Evolutionary conservation across 2,888 invertebrate genomes (phyloP).

Genomic region (Drosophila ochracea): DNA sequence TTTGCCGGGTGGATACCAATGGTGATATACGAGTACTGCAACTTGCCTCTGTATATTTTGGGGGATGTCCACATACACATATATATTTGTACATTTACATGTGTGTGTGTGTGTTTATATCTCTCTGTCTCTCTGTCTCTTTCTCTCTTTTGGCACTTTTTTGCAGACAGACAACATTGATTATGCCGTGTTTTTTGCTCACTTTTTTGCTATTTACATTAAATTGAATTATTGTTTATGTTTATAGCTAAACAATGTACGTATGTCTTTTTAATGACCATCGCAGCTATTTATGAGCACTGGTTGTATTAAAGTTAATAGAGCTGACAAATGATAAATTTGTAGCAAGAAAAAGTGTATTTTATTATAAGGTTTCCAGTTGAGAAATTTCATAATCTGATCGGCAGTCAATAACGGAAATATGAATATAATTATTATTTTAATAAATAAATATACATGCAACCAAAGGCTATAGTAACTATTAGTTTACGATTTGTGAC

Average conservation of each 20-base stretch:
- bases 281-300: conserved; percentile 38
- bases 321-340: conserved; percentile 20
- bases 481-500: background rate
- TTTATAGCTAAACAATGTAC: conserved; percentile 74
- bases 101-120: conserved; percentile 7
- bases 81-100: conserved; percentile 1
- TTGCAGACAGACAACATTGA: conserved; percentile 74
- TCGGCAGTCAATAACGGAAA: background rate
- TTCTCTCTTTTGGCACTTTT: conserved; percentile 32
- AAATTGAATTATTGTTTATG: conserved; percentile 79
- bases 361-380: background rate
- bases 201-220: conserved; percentile 54
- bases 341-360: background rate
- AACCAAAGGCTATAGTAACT: background rate
- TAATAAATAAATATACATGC: background rate
- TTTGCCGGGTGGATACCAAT: conserved; percentile 81
- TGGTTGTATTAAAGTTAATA: conserved; percentile 23
- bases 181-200: conserved; percentile 69
- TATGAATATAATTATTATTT: background rate
- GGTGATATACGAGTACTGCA: conserved; percentile 76
- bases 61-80: conserved; percentile 56
- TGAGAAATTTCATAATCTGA: background rate
- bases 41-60: conserved; percentile 47
- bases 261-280: conserved; percentile 71
- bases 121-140: conserved; percentile 27